Conservation (phyloP, 2,888 invertebrate genomes). For the Trachelus tabidus region DNA sequence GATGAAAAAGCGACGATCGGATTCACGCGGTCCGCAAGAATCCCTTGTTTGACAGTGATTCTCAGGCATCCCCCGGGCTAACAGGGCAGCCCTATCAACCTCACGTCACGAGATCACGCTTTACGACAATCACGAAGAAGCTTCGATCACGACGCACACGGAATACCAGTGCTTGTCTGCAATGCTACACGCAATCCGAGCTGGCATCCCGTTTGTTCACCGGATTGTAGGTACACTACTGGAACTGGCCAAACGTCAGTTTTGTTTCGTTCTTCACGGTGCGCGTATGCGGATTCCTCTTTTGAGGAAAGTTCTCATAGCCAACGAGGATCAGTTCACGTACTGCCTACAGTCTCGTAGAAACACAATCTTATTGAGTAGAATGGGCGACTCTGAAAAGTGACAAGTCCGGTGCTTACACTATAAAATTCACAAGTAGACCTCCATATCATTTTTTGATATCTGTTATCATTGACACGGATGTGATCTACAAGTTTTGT, state of each 20-base stretch:
- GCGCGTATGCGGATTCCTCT: conserved; percentile 22
- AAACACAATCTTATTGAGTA: no score
- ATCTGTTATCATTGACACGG: no score
- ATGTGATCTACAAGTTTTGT: no score
- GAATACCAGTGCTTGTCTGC: conserved; percentile 29
- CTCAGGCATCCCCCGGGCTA: background rate
- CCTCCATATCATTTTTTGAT: no score
- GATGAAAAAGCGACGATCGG: no score
- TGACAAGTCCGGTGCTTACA: no score
- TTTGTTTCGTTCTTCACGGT: conserved; percentile 37
- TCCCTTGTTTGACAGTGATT: background rate
- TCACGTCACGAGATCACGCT: conserved; percentile 34
- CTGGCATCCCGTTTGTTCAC: conserved; percentile 32
- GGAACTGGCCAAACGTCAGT: conserved; percentile 40
- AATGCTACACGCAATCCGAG: conserved; percentile 42
- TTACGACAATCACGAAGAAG: conserved; percentile 36
- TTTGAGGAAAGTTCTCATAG: background rate
- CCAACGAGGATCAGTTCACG: no score
- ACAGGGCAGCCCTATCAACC: background rate
- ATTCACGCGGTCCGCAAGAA: no score
- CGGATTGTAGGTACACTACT: conserved; percentile 33
- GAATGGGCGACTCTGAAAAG: no score
- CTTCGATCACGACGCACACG: conserved; percentile 39
- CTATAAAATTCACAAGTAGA: no score
- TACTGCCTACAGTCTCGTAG: no score